Evolutionary conservation across 2,113 vertebrate species (phyloP).

Genomic region (Dissostichus mawsoni): DNA sequence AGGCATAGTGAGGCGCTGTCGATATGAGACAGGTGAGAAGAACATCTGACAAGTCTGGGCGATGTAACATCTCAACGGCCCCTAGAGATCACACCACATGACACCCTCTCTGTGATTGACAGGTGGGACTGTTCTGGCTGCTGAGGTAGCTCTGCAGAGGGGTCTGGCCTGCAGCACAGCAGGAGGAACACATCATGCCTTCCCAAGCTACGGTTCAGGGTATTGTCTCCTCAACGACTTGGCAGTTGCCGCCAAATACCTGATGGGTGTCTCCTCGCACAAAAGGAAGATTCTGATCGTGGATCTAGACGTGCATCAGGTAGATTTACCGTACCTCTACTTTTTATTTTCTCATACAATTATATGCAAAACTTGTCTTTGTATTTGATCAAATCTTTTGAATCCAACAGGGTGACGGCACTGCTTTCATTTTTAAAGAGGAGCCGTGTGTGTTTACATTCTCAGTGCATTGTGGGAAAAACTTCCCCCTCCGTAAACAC

Average conservation of each 20-base stretch:
- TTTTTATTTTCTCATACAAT: background rate
- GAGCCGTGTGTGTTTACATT: conserved; percentile 77
- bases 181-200: conserved; percentile 78
- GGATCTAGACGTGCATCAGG: conserved; percentile 81
- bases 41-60: background rate
- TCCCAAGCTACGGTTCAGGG: conserved; percentile 70
- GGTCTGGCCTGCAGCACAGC: conserved; percentile 79
- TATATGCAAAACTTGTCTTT: background rate
- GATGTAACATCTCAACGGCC: background rate
- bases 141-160: conserved; percentile 68
- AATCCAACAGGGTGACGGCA: conserved; percentile 73
- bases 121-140: conserved; percentile 76
- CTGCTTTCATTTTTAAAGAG: conserved; percentile 77
- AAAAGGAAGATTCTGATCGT: conserved; percentile 71
- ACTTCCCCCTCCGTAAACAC: conserved; percentile 76
- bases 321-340: conserved; percentile 1
- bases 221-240: conserved; percentile 80
- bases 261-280: conserved; percentile 12
- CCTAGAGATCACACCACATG: background rate
- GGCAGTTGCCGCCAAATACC: conserved; percentile 70
- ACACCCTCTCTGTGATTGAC: background rate
- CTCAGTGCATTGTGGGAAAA: conserved; percentile 78
- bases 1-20: conserved; percentile 72
- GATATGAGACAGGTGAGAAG: conserved; percentile 73
- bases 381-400: background rate